Base-by-base conservation (phyloP, 2,113 vertebrate species). In the Psephotus haematonotus region DNA sequence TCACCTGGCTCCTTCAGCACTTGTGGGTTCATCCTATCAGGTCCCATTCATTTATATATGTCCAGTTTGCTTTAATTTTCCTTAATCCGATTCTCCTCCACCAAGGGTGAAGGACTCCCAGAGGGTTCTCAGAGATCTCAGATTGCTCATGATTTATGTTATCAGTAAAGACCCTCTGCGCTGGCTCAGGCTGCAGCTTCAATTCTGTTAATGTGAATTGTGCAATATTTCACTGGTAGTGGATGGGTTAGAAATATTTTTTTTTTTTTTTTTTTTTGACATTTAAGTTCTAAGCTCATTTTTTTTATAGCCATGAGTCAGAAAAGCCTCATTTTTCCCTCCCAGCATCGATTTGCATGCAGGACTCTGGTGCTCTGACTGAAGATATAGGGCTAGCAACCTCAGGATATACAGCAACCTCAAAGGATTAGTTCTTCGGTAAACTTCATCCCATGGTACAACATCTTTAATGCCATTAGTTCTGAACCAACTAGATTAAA, bases 91-190 rank as follows among this genome's bases (percentile, higher is more conserved):
- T 43, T 52, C 27, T 81, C 9, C 10, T 80, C n/a, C 11, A 53
- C 0, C 0, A 1, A 53, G 31, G 20, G 15, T 24, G 33, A 59
- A 59, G 33, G 8, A n/a, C 55, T 59, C 55, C n/a, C 43, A 80
- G 57, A 4, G 33, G 7, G 4, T 60, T 92, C 74, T 81, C 7
- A 7, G 4, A 43, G 43, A 41, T 49, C n/a, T 63, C 4, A 0
- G 28, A 20, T 25, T 89, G 31, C 27, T 83, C 23, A 33, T 63
- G 47, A 28, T 8, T 23, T 27, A 37, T 44, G 16, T 76, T 72
- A 63, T 17, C 35, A 88, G 43, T 22, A 86, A 60, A 77, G 63
- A 80, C 24, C 7, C 25, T 65, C 33, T 39, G 15, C 69, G 12
- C 44, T 77, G 49, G 20, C 20, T 84, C 10, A 13, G 29, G 50